phyloP scores from a whole-genome alignment of 2,888 invertebrate species.

The Oligia latruncula region DNA sequence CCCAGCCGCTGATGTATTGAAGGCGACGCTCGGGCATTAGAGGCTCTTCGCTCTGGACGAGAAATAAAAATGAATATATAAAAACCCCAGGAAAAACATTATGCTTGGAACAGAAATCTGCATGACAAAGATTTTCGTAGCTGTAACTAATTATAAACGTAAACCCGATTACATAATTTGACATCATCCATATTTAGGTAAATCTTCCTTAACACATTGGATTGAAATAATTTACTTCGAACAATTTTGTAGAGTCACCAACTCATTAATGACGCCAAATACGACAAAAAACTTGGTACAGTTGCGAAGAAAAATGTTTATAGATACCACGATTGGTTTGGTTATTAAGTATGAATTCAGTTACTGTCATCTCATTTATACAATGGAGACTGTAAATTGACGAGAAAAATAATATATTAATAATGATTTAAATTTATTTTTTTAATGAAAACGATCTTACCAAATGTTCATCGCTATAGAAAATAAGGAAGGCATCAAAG shows the following conservation, averaged over 20 bases:
- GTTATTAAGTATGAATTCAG: constrained; percentile 1
- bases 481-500: constrained; percentile 94
- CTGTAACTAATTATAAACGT: background rate
- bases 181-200: too few species aligned
- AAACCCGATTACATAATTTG: background rate
- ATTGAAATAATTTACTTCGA: background rate
- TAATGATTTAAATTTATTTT: background rate
- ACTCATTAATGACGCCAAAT: background rate
- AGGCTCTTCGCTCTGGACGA: constrained; percentile 93
- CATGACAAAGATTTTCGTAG: background rate
- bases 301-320: constrained; percentile 35
- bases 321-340: background rate
- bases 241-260: background rate
- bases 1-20: constrained; percentile 95
- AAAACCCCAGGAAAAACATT: background rate
- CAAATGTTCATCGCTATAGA: constrained; percentile 95
- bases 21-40: constrained; percentile 93
- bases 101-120: background rate
- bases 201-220: too few species aligned
- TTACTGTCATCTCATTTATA: background rate
- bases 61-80: background rate
- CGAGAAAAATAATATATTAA: background rate
- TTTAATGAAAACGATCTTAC: constrained; percentile 78
- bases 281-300: constrained; percentile 29
- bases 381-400: background rate